Evolutionary conservation across 2,113 vertebrate genomes (phyloP).

Genomic region (Archilochus colubris): DNA sequence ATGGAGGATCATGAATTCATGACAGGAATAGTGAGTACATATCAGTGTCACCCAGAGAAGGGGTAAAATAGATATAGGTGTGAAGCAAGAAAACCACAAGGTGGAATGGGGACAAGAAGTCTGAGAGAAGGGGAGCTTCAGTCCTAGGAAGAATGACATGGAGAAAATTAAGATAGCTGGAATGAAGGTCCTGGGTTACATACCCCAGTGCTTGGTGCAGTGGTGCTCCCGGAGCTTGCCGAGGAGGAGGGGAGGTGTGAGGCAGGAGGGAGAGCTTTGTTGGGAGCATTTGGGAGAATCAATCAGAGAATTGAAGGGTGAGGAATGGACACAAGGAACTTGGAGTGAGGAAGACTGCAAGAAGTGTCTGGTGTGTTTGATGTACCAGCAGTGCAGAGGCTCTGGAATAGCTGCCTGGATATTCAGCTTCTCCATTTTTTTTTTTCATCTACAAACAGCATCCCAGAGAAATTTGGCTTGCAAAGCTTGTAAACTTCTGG

Average conservation of each 20-base stretch:
- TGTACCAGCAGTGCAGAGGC: background rate
- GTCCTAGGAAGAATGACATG: background rate
- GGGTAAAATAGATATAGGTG: background rate
- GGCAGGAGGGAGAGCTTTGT: background rate
- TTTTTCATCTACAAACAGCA: background rate
- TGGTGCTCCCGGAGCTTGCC: background rate
- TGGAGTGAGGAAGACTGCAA: background rate
- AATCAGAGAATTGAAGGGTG: background rate
- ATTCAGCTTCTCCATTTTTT: background rate
- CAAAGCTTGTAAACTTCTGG: background rate
- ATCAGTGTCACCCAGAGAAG: background rate
- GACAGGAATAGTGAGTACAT: background rate
- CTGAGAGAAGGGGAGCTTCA: background rate
- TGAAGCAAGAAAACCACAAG: background rate
- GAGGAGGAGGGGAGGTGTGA: background rate
- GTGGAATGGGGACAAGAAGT: background rate
- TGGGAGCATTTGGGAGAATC: background rate
- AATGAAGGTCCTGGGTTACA: background rate
- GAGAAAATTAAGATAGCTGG: background rate
- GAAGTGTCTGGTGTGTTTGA: background rate
- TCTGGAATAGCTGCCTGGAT: background rate
- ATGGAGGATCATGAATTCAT: background rate
- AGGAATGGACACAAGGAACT: background rate
- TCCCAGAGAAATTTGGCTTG: background rate
- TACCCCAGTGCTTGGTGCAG: rapidly evolving